phyloP scores from a whole-genome alignment of 1,140 invertebrate genomes.

The Oryctes rhinoceros region DNA sequence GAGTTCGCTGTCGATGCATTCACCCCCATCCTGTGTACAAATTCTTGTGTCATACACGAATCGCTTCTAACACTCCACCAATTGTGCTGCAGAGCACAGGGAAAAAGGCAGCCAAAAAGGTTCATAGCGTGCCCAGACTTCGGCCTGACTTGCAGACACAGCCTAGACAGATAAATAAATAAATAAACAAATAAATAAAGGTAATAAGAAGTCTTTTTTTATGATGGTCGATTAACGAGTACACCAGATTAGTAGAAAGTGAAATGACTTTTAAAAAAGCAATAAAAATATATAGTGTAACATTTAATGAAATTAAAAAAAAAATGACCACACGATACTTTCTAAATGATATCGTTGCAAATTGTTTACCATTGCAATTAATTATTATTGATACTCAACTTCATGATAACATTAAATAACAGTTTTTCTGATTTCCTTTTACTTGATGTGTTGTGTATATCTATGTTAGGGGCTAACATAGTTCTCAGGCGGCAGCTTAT shows the following conservation, averaged over 20 bases:
- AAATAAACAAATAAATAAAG: too few species aligned
- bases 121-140: conserved; percentile 70
- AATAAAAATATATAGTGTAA: too few species aligned
- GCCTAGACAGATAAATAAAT: conserved; percentile 46
- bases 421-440: not conserved
- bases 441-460: too few species aligned
- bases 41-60: conserved; percentile 63
- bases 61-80: conserved; percentile 64
- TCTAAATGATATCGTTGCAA: too few species aligned
- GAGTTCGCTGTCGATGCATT: conserved; percentile 54
- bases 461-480: too few species aligned
- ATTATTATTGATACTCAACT: not conserved
- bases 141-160: conserved; percentile 61
- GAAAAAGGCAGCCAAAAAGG: conserved; percentile 67
- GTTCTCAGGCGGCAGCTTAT: not conserved
- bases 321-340: too few species aligned
- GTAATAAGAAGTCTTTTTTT: too few species aligned
- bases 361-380: too few species aligned
- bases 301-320: too few species aligned
- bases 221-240: too few species aligned
- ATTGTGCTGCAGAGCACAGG: conserved; percentile 68
- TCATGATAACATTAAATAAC: not conserved
- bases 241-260: too few species aligned
- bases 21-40: conserved; percentile 63
- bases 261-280: too few species aligned